Conservation (phyloP, 1,140 invertebrate species). For the Homarus americanus region DNA sequence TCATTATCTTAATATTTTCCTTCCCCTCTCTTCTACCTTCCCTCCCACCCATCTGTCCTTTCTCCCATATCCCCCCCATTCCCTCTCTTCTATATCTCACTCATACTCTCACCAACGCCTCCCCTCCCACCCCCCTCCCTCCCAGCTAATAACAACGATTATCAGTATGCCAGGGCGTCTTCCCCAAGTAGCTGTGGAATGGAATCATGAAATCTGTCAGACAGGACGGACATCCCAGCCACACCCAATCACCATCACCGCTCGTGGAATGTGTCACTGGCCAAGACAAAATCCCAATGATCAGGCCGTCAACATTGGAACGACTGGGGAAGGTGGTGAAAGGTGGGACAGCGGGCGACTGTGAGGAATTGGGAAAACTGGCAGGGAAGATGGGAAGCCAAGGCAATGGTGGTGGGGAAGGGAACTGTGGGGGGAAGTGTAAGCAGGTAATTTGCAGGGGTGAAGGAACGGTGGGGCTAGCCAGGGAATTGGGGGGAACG, state of each 20-base stretch:
- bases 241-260: conserved; percentile 46
- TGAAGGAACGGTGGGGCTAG: too few species aligned
- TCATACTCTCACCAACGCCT: neutral
- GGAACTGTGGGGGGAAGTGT: too few species aligned
- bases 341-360: too few species aligned
- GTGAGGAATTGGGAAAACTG: neutral
- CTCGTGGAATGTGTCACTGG: conserved; percentile 24
- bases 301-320: conserved; percentile 18
- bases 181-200: conserved; percentile 37
- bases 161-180: neutral
- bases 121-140: neutral
- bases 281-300: conserved; percentile 30
- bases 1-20: neutral
- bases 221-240: conserved; percentile 2
- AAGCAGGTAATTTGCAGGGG: too few species aligned
- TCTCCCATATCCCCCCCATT: neutral
- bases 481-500: too few species aligned
- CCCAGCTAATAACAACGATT: conserved; percentile 30
- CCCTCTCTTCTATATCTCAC: neutral
- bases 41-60: neutral
- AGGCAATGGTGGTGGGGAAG: too few species aligned
- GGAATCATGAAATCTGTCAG: conserved; percentile 46
- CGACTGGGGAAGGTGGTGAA: neutral
- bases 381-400: neutral
- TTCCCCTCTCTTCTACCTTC: neutral